Base-by-base conservation (phyloP, 2,113 vertebrate species). In the Sturnira hondurensis region DNA sequence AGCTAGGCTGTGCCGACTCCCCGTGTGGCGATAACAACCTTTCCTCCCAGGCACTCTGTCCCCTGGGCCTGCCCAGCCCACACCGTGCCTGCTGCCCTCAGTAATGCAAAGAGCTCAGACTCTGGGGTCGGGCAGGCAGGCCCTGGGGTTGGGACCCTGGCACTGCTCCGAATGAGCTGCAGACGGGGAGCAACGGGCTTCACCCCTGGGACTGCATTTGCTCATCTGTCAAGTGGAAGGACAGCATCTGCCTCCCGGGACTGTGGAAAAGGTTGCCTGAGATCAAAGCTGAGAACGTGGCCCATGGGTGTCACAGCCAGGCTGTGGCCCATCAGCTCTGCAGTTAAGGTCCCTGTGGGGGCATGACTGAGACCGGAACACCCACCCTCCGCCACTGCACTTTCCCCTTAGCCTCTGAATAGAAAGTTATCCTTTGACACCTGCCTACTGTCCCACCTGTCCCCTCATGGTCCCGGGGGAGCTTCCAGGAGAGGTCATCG, bases 1-100 rank as follows among this genome's bases (percentile, higher is more conserved):
- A 43, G 74, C 31, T 11, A 31, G 0, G 17, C 71, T 26, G 26
- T 7, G 77, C 41, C 2, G 3, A n/a, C n/a, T 45, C 31, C 70
- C 74, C 0, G 26, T 0, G 0, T 22, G 3, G 20, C 2, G 52
- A 68, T 20, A 43, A 54, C 22, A 78, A 2, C 7, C 2, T 0
- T 12, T 7, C 50, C 24, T 73, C 45, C 5, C 0, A 0, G 41
- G 36, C 31, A 9, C 76, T 36, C 43, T 43, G 2, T 0, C 76
- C 56, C 50, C 50, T 0, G 0, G 1, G 41, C 50, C n/a, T 0
- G 38, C 47, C 26, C 11, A 28, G 52, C 56, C 90, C 36, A 0
- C 0, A 0, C 45, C 4, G 11, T 6, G 7, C 14, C 54, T 52
- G 71, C 76, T 19, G 52, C 38, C 71, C 76, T 81, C 33, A 15